Percentiles rank a stretch among this genome's conserved stretches.
Evolutionary conservation across 2,888 invertebrate genomes (phyloP).

Genomic region (Thalpophila matura): DNA sequence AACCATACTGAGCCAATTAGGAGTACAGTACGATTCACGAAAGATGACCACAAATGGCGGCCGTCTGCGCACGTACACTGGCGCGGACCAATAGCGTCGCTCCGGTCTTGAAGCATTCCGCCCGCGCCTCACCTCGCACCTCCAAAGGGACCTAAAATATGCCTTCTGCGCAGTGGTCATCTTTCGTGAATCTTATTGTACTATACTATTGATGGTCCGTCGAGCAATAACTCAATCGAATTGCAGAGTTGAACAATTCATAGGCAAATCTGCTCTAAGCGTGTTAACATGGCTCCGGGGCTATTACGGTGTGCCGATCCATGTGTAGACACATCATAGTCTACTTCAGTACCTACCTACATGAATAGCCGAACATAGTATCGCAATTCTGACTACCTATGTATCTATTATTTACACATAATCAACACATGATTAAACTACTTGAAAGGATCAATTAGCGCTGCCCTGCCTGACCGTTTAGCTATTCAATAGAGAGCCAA

Average conservation of each 20-base stretch:
- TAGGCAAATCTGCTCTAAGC: constrained; percentile 86
- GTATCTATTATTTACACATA: constrained; percentile 53
- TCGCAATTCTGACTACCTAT: constrained; percentile 48
- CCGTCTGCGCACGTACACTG: too few species aligned
- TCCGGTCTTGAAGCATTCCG: too few species aligned
- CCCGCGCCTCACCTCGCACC: too few species aligned
- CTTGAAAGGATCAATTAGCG: constrained; percentile 73
- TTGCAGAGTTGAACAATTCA: constrained; percentile 84
- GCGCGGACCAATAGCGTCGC: too few species aligned
- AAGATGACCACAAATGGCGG: too few species aligned
- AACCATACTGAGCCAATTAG: constrained; percentile 66
- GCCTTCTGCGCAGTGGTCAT: too few species aligned
- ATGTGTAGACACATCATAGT: constrained; percentile 66
- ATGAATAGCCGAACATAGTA: constrained; percentile 36
- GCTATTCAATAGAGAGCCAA: constrained; percentile 63
- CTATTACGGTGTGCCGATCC: constrained; percentile 83
- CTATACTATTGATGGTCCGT: constrained; percentile 74
- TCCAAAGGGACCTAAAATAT: too few species aligned
- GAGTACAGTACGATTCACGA: too few species aligned
- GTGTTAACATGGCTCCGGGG: constrained; percentile 86
- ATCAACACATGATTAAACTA: constrained; percentile 64
- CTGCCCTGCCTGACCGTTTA: constrained; percentile 56
- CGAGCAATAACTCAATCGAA: constrained; percentile 81
- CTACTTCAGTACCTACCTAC: constrained; percentile 50
- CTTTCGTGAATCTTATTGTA: too few species aligned